phyloP scores from a whole-genome alignment of 2,113 vertebrate genomes.

The Amazona guildingii region DNA sequence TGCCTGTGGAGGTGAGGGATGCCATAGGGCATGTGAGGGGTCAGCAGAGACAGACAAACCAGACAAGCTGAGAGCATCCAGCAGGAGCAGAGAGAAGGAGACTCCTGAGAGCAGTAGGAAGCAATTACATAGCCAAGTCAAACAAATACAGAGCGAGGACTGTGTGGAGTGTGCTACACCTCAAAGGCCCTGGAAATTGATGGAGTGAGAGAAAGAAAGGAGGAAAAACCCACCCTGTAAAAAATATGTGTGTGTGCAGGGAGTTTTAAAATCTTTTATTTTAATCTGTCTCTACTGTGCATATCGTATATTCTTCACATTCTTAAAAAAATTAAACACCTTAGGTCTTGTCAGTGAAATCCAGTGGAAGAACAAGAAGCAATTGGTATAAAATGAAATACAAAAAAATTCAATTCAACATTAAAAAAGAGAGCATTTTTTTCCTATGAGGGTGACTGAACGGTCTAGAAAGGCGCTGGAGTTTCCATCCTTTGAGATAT shows the following conservation, averaged over 20 bases:
- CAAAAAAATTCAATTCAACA: neutral
- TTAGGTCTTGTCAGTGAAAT: neutral
- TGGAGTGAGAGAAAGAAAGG: neutral
- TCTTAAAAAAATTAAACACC: neutral
- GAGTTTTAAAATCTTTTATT: neutral
- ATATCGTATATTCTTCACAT: neutral
- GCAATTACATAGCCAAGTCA: neutral
- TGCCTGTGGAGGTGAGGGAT: neutral
- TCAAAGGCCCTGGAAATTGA: neutral
- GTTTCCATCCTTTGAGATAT: neutral
- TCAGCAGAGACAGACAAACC: neutral
- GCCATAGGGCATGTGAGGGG: rapidly evolving
- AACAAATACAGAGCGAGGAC: neutral
- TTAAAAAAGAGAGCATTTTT: rapidly evolving
- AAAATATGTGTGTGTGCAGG: neutral
- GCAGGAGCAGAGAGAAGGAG: neutral
- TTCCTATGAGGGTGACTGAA: neutral
- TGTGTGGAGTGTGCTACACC: neutral
- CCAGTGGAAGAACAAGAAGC: neutral
- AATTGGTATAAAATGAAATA: neutral
- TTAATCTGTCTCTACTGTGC: neutral
- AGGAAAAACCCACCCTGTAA: neutral
- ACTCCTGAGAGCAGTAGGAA: neutral
- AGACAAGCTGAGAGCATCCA: neutral
- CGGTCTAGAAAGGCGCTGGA: neutral